Evolutionary conservation across 2,797 vertebrate species (phyloP), one percentile per base, ranked within the genome.

Genomic region (Rachycentron canadum): DNA sequence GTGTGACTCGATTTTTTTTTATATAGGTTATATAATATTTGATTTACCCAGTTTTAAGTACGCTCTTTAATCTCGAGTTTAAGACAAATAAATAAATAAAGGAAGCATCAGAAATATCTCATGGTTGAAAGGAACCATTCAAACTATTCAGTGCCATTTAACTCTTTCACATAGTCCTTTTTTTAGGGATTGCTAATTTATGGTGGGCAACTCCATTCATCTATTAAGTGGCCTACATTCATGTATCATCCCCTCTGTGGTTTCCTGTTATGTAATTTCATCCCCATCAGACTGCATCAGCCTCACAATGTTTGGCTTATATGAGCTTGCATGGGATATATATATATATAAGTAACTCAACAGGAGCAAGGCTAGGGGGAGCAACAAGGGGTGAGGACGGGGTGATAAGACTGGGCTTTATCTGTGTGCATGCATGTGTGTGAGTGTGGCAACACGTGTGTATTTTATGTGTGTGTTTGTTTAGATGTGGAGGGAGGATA

Each of bases 281-380:
- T 83, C 73, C 89, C 92, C 91, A 90, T 95, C 94, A 86, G 59
- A 90, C 88, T 93, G 88, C 92, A 95, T 96, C 91, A 95, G 78
- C 83, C 86, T 95, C 94, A 93, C 63, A 83, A 36, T 84, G 85
- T 86, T 70, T 66, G 82, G 86, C 86, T 88, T 78, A 71, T 86
- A 79, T 86, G 90, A 92, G 84, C 84, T 85, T 57, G 61, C 85
- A 56, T 55, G 76, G 61, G 84, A 76, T 91, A 87, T 89, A 88
- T 88, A 92, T 92, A 90, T 86, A 10, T 57, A 93, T 90, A 90
- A 59, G 79, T 73, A 68, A 73, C 76, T 79, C 83, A 81, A 84
- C 82, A 86, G 81, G 49, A 69, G 61, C 76, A 30, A 75, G 52
- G 55, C 63, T 65, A 25, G 30, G 57, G 59, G 61, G 58, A 38